Percentiles rank a stretch among this genome's conserved stretches.
These are phyloP conservation scores for Isotomurus palustris DNA, from an alignment of 2,888 invertebrate genomes.

Conservation along the genomic window DNA sequence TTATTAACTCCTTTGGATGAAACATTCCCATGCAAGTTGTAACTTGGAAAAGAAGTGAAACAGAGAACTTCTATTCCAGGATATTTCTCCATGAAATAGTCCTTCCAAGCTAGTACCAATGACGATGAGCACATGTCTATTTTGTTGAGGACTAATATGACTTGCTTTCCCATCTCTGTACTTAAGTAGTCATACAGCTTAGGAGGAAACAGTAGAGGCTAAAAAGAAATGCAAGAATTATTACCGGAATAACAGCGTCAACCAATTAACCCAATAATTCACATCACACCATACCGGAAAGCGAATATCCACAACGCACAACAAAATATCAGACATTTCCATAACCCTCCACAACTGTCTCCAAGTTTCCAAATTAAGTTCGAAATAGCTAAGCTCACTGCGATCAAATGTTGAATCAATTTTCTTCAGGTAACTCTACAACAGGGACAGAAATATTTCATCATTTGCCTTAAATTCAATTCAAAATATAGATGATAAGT, in stretches of 20 bases:
- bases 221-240: conserved; percentile 31
- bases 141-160: conserved; percentile 87
- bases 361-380: conserved; percentile 94
- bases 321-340: conserved; percentile 85
- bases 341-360: conserved; percentile 90
- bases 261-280: background rate
- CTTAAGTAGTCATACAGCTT: conserved; percentile 76
- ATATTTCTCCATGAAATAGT: conserved; percentile 67
- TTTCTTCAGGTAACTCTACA: conserved; percentile 68
- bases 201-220: conserved; percentile 73
- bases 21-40: conserved; percentile 60
- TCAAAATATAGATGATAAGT: conserved; percentile 9
- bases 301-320: conserved; percentile 83
- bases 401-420: conserved; percentile 61
- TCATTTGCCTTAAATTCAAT: background rate
- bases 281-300: conserved; percentile 61
- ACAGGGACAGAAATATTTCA: conserved; percentile 36
- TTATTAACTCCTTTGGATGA: conserved; percentile 12
- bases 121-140: conserved; percentile 78
- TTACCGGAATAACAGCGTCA: too few species aligned
- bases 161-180: conserved; percentile 68
- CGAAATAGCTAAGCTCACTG: conserved; percentile 76
- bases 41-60: conserved; percentile 77
- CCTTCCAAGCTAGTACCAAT: conserved; percentile 80
- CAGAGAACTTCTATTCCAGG: conserved; percentile 70